Percentiles rank a stretch among this genome's conserved stretches.
phyloP scores from a whole-genome alignment of 2,113 vertebrate genomes.

The Mustelus asterias region DNA sequence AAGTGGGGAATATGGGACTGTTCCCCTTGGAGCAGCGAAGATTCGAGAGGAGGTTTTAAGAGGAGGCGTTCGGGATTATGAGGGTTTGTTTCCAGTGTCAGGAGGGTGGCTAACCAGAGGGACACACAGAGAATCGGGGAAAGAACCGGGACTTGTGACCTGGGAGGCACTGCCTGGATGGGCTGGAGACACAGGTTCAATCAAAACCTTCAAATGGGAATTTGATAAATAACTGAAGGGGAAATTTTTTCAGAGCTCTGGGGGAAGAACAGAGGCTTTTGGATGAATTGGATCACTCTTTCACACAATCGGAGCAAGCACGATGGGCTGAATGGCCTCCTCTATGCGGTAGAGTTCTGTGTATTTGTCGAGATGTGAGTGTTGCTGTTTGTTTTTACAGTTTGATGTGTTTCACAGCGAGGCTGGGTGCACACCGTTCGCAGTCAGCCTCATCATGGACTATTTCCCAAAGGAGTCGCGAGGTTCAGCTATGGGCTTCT shows the following conservation, averaged over 20 bases:
- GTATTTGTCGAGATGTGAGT: not conserved
- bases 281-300: not conserved
- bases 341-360: not conserved
- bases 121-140: not conserved
- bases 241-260: not conserved
- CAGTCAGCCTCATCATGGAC: slow-evolving; percentile 37
- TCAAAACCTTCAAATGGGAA: not conserved
- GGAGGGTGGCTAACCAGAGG: not conserved
- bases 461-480: slow-evolving; percentile 32
- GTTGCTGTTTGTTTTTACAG: not conserved
- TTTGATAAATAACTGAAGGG: not conserved
- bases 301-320: not conserved
- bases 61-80: not conserved
- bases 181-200: not conserved
- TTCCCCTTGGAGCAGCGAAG: not conserved
- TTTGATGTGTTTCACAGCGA: slow-evolving; percentile 20
- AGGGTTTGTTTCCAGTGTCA: not conserved
- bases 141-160: not conserved
- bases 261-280: not conserved
- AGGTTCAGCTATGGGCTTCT: slow-evolving; percentile 37
- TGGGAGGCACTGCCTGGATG: not conserved
- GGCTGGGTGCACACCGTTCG: slow-evolving; percentile 38
- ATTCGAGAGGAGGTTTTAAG: not conserved
- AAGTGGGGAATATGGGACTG: not conserved
- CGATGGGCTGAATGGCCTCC: not conserved